Percentiles rank a stretch among this genome's conserved stretches.
Evolutionary conservation across 2,113 vertebrate genomes (phyloP).

Genomic region (Bubalus kerabau): DNA sequence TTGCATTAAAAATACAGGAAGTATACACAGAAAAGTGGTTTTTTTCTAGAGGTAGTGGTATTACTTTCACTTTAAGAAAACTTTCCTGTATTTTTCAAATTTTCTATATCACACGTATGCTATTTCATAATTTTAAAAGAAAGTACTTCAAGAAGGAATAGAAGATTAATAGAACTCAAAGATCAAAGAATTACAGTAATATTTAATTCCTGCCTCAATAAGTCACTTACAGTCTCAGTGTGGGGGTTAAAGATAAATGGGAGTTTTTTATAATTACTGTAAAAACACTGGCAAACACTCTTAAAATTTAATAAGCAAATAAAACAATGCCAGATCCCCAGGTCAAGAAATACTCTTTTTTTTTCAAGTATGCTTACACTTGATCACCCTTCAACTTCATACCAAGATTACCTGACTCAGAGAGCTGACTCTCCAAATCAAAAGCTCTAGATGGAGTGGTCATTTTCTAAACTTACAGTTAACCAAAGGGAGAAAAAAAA

Average conservation of each 20-base stretch:
- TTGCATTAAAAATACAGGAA: neutral
- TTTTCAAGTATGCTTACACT: neutral
- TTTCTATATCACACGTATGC: neutral
- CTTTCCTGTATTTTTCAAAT: neutral
- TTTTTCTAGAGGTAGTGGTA: neutral
- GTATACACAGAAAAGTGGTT: neutral
- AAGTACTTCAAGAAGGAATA: neutral
- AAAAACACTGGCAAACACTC: neutral
- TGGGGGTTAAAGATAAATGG: neutral
- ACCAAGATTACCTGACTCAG: neutral
- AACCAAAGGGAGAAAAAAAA: neutral
- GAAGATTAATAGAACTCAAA: neutral
- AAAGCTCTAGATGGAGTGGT: neutral
- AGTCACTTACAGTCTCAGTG: neutral
- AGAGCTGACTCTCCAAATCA: neutral
- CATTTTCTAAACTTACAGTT: neutral
- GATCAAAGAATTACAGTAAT: neutral
- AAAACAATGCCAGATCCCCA: neutral
- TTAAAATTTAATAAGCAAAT: neutral
- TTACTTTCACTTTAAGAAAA: neutral
- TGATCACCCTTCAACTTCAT: neutral
- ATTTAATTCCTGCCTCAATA: neutral
- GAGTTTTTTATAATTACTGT: neutral
- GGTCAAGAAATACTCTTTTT: neutral
- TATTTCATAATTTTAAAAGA: neutral